A percentile compares a stretch with the other conserved stretches of the same genome.
Evolutionary conservation across 2,797 vertebrate genomes (phyloP).

Genomic region (Crossoptilon crossoptilon): DNA sequence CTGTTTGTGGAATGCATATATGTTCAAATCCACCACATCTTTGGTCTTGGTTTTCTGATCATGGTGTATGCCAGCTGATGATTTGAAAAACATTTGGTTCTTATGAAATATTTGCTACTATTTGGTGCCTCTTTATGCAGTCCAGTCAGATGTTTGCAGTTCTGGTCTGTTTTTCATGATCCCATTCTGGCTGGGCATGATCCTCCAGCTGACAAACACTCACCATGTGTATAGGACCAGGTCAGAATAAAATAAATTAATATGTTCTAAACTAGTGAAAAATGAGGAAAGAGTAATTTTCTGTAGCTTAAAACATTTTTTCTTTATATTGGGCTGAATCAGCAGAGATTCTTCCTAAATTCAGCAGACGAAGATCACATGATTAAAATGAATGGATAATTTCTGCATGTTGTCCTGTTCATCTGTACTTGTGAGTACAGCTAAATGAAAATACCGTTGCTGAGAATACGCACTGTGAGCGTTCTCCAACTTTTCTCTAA

Average conservation of each 20-base stretch:
- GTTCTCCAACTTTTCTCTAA: neutral
- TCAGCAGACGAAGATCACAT: neutral
- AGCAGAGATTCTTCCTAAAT: neutral
- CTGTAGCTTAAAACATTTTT: neutral
- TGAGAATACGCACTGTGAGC: neutral
- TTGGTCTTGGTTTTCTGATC: neutral
- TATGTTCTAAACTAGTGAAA: neutral
- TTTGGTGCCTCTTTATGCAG: fast-evolving
- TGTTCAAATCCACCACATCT: neutral
- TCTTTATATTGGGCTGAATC: neutral
- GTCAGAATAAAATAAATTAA: neutral
- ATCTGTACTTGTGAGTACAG: neutral
- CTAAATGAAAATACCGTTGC: neutral
- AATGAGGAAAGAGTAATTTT: neutral
- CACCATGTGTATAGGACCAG: neutral
- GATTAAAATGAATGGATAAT: neutral
- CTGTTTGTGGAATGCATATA: neutral
- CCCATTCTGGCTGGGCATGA: no score
- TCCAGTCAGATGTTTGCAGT: no score
- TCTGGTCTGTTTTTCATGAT: neutral
- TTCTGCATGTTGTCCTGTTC: neutral
- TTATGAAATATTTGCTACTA: neutral
- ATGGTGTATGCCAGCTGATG: fast-evolving
- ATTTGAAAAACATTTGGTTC: neutral
- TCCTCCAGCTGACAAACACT: no score